Evolutionary conservation across 2,888 invertebrate genomes (phyloP), one percentile per base, ranked within the genome.

Genomic region (Diarsia brunnea): DNA sequence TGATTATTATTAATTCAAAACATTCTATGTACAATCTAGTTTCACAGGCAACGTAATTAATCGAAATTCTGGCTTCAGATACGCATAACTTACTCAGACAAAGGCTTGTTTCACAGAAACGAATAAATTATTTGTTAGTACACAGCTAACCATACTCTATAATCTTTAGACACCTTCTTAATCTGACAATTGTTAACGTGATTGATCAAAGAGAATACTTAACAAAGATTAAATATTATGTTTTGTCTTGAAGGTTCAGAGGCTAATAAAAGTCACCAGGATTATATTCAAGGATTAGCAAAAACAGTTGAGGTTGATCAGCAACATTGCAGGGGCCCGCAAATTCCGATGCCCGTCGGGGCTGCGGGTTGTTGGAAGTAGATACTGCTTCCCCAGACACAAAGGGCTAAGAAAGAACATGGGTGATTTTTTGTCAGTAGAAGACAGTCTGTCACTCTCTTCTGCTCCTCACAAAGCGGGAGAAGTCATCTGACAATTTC

Each of bases 1-100:
- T 31, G 16, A 73, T 47, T 58, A 69, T 11, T 51, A 43, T 60
- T 49, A 38, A 69, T 69, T 70, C 49, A 43, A n/a, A 49, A 73
- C 16, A 49, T 69, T 68, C 38, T 38, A 38, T n/a, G 8, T 38
- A 58, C 19, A 38, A 21, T n/a, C 16, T 73, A 60, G 38, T 21
- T 16, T 31, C 11, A 27, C 38, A 51, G 12, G 19, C 19, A 69
- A 24, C 5, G 19, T 51, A 49, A 14, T 14, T 49, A 21, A 11
- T 64, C 4, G 14, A n/a, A 58, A 58, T 63, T 11, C 51, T 51
- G 51, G 3, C 16, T 67, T 51, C n/a, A 45, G 43, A 5, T 16
- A 51, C 0, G 19, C n/a, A n/a, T 31, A 49, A 47, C 5, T 49
- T 43, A 53, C 45, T 53, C 31, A 58, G 21, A 68, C 75, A 63